Percentiles rank a stretch among this genome's conserved stretches.
phyloP scores from a whole-genome alignment of 2,888 invertebrate species.

The Fragum sueziense region DNA sequence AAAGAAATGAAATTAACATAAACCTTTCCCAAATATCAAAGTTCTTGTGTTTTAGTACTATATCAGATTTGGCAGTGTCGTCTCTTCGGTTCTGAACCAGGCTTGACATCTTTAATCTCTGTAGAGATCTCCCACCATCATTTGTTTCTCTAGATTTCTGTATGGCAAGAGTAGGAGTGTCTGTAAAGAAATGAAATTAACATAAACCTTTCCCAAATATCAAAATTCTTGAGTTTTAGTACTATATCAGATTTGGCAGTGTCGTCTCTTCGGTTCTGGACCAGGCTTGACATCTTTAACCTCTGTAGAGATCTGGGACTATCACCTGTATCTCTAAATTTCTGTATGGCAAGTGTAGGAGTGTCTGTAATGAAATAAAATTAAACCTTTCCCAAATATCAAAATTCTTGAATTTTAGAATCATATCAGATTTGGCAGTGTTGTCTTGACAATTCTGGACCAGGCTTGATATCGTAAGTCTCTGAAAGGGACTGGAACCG shows the following conservation, averaged over 20 bases:
- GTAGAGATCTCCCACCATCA: background rate
- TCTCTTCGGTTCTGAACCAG: background rate
- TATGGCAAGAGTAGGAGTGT: background rate
- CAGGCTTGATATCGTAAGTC: background rate
- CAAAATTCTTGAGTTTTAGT: too few relatives aligned
- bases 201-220: too few relatives aligned
- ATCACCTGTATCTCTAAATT: background rate
- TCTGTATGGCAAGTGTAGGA: background rate
- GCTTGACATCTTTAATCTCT: background rate
- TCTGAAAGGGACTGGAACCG: background rate
- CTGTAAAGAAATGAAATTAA: background rate
- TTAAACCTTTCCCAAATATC: background rate
- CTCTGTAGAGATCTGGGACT: background rate
- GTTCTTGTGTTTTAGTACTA: constrained; percentile 21
- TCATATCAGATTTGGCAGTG: constrained; percentile 33
- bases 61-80: constrained; percentile 31
- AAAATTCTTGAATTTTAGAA: too few relatives aligned
- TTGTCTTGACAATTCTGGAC: background rate
- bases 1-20: background rate
- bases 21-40: too few relatives aligned
- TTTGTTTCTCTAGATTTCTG: background rate
- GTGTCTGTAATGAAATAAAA: constrained; percentile 6
- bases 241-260: constrained; percentile 38
- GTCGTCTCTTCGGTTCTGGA: background rate
- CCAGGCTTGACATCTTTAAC: background rate